phyloP scores from a whole-genome alignment of 1,140 invertebrate genomes.

The Caenorhabditis inopinata region DNA sequence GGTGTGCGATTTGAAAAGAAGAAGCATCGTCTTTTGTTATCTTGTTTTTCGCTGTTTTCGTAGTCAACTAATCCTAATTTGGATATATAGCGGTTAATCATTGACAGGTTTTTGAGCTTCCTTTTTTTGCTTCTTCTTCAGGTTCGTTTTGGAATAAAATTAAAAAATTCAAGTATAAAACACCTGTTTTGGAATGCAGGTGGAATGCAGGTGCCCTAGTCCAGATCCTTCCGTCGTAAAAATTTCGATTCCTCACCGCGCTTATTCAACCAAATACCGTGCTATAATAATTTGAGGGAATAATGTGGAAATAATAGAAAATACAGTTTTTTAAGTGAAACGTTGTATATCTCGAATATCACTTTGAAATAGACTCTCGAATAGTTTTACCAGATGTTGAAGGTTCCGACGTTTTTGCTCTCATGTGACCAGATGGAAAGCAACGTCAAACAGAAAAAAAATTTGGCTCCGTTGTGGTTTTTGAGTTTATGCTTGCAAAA shows the following conservation, averaged over 20 bases:
- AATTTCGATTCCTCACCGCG: neutral
- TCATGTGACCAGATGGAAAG: no score
- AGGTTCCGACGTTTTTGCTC: no score
- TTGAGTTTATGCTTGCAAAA: no score
- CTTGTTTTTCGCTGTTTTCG: neutral
- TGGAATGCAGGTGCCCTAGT: neutral
- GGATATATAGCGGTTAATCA: neutral
- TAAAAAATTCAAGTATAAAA: neutral
- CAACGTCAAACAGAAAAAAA: no score
- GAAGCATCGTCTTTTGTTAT: neutral
- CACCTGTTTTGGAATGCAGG: slow-evolving; percentile 16
- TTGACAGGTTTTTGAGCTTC: neutral
- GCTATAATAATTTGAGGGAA: no score
- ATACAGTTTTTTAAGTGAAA: neutral
- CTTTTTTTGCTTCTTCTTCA: no score
- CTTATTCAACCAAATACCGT: slow-evolving; percentile 2
- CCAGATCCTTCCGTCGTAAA: neutral
- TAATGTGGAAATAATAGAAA: no score
- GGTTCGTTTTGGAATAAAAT: no score
- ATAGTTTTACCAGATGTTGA: no score
- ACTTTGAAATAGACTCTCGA: no score
- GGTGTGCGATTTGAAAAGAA: neutral
- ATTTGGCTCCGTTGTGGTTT: no score
- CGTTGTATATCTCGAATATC: no score
- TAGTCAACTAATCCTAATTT: neutral